Evolutionary conservation across 1,140 invertebrate species (phyloP), one percentile per base, ranked within the genome.

Genomic region (Macrobrachium nipponense): DNA sequence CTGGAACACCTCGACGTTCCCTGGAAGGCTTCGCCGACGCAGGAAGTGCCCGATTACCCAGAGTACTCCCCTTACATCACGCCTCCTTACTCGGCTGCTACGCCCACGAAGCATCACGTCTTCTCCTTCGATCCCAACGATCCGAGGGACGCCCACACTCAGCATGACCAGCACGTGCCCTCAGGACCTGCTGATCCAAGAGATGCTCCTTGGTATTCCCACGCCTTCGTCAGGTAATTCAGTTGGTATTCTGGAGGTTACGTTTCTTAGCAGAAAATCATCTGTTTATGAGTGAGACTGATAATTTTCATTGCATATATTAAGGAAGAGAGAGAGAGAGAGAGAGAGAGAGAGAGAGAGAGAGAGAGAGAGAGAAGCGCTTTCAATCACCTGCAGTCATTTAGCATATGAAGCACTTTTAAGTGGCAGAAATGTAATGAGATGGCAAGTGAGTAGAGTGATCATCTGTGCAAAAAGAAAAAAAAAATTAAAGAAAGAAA

Each of bases 11-110:
- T 78, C 12, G 72, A 72, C 8, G 79, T 68, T 18, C 85, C 88
- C 4, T 89, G 88, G 88, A 89, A 89, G 82, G 82, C 88, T 18
- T 89, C 88, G 27, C 88, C 88, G 7, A 87, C 86, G 8, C 88
- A 89, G 77, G 88, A 87, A 64, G 88, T 89, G 15, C 88, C 88
- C 1, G 88, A 89, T n/a, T 89, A 86, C 80, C 86, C 82, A 6
- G 88, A 89, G 64, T 86, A 86, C 59, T 68, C 86, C 17, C 43
- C 81, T 36, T 89, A 86, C 80, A 58, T 89, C 36, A 89, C 86
- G 17, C 86, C 88, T 15, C 88, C 88, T 5, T 89, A 89, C 78
- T 82, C 86, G 5, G 83, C 88, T 7, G 75, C 86, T 8, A 64
- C 85, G 7, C 64, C 85, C 51, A 87, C 82, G 44, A 89, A 87